phyloP scores from a whole-genome alignment of 2,797 vertebrate genomes.

The Tragelaphus oryx region DNA sequence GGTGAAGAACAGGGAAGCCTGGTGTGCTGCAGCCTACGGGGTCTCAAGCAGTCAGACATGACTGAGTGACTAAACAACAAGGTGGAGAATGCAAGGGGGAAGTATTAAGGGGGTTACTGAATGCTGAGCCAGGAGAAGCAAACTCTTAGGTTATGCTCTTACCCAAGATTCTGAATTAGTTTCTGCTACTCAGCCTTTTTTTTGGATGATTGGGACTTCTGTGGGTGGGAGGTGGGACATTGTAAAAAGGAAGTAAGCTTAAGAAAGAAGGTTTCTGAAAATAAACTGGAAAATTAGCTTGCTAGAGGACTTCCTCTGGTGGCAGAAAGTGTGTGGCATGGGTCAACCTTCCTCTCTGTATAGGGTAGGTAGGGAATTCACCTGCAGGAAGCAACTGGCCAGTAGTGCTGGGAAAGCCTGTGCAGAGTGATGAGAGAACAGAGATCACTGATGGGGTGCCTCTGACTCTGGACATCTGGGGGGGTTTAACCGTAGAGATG shows the following conservation, averaged over 20 bases:
- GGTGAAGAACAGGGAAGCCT: background rate
- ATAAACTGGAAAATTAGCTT: background rate
- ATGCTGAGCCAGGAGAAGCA: background rate
- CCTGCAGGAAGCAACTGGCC: background rate
- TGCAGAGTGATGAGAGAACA: background rate
- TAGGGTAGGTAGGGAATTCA: background rate
- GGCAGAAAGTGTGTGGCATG: background rate
- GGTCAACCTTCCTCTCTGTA: background rate
- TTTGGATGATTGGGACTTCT: background rate
- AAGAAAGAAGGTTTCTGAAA: background rate
- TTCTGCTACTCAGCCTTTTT: background rate
- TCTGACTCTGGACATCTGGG: background rate
- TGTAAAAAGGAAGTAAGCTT: background rate
- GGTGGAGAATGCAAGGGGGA: background rate
- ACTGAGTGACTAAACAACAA: background rate
- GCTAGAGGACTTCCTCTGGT: background rate
- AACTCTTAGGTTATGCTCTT: background rate
- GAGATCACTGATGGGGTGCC: background rate
- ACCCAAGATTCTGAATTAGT: background rate
- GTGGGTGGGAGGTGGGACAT: background rate
- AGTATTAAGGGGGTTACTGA: background rate
- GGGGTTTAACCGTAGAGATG: background rate
- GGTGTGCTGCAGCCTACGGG: background rate
- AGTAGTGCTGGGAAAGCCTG: background rate
- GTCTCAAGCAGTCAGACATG: background rate